Evolutionary conservation across 2,888 invertebrate species (phyloP).

Genomic region (Tipula helvola): DNA sequence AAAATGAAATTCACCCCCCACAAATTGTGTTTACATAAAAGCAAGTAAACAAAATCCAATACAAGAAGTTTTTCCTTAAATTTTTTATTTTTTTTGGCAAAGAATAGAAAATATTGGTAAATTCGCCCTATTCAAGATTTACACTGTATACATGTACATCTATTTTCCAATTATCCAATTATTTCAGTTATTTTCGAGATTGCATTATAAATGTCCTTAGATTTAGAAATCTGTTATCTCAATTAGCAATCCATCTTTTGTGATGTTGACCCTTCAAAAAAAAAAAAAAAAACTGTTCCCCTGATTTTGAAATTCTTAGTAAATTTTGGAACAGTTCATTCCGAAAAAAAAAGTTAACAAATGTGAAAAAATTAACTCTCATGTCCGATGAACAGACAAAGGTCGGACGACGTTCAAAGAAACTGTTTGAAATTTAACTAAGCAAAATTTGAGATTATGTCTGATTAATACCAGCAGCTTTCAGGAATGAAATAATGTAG

Average conservation of each 20-base stretch:
- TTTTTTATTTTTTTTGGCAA: not conserved
- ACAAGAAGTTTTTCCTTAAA: not conserved
- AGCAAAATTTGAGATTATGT: no score
- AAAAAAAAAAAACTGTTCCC: not conserved
- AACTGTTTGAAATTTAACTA: no score
- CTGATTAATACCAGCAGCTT: no score
- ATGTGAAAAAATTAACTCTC: no score
- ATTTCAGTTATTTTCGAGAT: not conserved
- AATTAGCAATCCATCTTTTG: not conserved
- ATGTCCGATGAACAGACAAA: no score
- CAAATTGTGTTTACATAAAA: not conserved
- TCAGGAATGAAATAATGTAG: no score
- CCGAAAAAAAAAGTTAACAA: no score
- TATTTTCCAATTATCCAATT: not conserved
- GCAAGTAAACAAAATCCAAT: not conserved
- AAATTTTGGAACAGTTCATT: no score
- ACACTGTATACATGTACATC: not conserved
- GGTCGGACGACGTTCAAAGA: no score
- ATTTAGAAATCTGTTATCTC: not conserved
- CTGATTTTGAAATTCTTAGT: no score
- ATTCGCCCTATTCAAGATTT: not conserved
- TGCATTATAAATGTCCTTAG: not conserved
- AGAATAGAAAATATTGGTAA: not conserved
- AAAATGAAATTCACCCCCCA: not conserved
- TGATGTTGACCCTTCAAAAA: not conserved